phyloP scores from a whole-genome alignment of 2,113 vertebrate genomes.

The Thermophis baileyi region DNA sequence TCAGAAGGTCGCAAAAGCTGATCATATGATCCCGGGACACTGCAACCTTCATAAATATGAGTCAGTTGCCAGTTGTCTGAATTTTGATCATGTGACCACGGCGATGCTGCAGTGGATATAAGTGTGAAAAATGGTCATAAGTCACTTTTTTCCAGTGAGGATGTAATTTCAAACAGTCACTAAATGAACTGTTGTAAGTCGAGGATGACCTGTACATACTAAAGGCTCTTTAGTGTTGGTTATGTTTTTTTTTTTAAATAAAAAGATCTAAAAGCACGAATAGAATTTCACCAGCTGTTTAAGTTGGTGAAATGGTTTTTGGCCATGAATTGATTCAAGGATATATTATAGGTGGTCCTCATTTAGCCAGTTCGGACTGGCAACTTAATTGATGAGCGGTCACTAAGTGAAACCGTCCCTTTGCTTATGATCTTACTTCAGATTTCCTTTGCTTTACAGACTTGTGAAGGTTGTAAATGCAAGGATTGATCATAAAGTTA shows the following conservation, averaged over 20 bases:
- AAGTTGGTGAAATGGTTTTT: background rate
- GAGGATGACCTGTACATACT: background rate
- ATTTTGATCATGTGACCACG: background rate
- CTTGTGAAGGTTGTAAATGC: background rate
- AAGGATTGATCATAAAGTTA: background rate
- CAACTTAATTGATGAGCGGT: background rate
- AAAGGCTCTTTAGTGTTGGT: background rate
- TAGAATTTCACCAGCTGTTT: background rate
- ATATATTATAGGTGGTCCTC: background rate
- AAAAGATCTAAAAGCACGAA: background rate
- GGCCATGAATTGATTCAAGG: background rate
- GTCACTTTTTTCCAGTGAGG: background rate
- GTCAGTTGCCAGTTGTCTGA: background rate
- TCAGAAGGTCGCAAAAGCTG: background rate
- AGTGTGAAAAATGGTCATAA: background rate
- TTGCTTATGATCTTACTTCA: background rate
- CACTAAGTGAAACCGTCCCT: background rate
- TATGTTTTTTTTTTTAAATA: background rate
- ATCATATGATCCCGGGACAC: background rate
- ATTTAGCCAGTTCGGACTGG: background rate
- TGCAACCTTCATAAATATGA: background rate
- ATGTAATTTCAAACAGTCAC: background rate
- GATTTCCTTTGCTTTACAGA: background rate
- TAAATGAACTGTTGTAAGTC: background rate
- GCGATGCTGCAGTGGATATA: background rate